Evolutionary conservation across 2,888 invertebrate genomes (phyloP), one percentile per base, ranked within the genome.

Genomic region (Cephus nigrinus): DNA sequence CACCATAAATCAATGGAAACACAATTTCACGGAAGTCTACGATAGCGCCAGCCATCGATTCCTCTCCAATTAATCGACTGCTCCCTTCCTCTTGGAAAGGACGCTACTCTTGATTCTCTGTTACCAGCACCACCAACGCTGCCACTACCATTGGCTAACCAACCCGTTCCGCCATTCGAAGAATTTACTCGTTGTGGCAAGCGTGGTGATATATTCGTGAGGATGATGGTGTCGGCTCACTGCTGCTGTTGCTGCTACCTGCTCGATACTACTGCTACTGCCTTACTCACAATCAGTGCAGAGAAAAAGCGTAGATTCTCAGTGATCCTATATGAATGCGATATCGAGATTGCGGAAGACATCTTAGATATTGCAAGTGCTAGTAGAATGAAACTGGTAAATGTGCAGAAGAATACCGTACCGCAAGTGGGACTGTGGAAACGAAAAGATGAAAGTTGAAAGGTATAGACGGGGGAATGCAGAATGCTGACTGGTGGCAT

Each of bases 21-120:
- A 85, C 85, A 85, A 85, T 84, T 85, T 85, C 83, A 85, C 83
- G 84, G 84, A 77, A 82, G 80, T 82, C 83, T 80, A 80, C 84
- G 82, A 85, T 32, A 30, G 71, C 78, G 80, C 82, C 82, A 80
- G 81, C 82, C 81, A 84, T 84, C 84, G 81, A 81, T 40, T 76
- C 73, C 78, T 81, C 76, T 82, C 80, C 82, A 85, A 85, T 85
- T 85, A 85, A 85, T 85, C 81, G 82, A 15, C 40, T 40, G 40
- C 40, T 40, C 40, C 40, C 40, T 40, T 40, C 40, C 40, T 40
- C 40, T 40, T 40, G 15, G 15, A 40, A 40, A 40, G 15, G 40
- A 40, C 40, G 40, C 40, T 40, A 40, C 40, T 40, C 40, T 40
- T 40, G 40, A 40, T 40, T 40, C 40, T 40, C 15, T 40, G 15